Percentiles rank a stretch among this genome's conserved stretches.
Conservation (phyloP, 2,113 vertebrate genomes). For the Zeus faber region DNA sequence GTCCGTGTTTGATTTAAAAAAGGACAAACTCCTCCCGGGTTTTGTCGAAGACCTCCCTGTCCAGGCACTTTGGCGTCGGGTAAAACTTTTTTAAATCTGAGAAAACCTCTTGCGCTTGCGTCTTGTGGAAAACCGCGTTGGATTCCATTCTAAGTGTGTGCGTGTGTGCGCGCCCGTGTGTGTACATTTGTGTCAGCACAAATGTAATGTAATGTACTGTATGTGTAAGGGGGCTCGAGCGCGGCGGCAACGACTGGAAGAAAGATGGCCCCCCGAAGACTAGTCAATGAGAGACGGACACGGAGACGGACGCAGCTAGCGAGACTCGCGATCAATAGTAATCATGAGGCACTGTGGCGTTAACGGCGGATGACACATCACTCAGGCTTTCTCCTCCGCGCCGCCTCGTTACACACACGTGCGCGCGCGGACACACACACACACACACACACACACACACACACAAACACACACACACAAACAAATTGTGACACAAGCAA, state of each 20-base stretch:
- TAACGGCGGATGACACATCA: constrained; percentile 70
- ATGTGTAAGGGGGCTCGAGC: constrained; percentile 2
- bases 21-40: too few species aligned
- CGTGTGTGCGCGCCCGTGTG: neutral
- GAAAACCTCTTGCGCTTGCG: too few species aligned
- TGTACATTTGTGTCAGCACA: neutral
- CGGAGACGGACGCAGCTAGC: constrained; percentile 58
- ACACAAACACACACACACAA: constrained; percentile 51
- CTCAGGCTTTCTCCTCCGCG: constrained; percentile 48
- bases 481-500: constrained; percentile 11
- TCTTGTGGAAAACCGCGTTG: too few species aligned
- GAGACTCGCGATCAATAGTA: constrained; percentile 70
- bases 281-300: constrained; percentile 68
- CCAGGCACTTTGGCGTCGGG: too few species aligned
- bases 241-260: constrained; percentile 31
- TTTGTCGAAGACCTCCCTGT: too few species aligned
- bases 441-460: constrained; percentile 13
- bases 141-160: too few species aligned
- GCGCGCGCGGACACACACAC: constrained; percentile 37
- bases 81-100: too few species aligned
- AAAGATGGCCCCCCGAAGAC: constrained; percentile 55
- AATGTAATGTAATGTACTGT: too few species aligned
- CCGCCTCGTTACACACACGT: constrained; percentile 45
- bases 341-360: constrained; percentile 70
- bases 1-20: too few species aligned